A percentile compares a stretch with the other conserved stretches of the same genome.
Conservation (phyloP, 2,797 vertebrate species). For the Danio tinwini region DNA sequence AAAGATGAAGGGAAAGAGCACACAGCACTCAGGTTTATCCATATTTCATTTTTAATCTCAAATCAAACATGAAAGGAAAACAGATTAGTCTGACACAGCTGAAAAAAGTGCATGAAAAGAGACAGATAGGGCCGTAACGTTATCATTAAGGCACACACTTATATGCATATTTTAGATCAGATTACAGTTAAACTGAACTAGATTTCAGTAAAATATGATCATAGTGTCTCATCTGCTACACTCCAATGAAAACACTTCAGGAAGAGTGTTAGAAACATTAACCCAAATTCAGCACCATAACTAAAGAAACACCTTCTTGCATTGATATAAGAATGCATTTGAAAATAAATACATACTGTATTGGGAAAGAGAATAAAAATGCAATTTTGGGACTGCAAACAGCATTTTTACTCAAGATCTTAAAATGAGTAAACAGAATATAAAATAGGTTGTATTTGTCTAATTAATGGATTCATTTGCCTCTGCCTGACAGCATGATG, state of each 20-base stretch:
- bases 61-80: slow-evolving; percentile 37
- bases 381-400: slow-evolving; percentile 21
- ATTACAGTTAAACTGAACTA: slow-evolving; percentile 26
- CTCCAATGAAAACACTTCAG: slow-evolving; percentile 16
- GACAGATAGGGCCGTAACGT: neutral
- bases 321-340: slow-evolving; percentile 42
- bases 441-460: slow-evolving; percentile 5
- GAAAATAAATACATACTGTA: slow-evolving; percentile 55
- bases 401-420: slow-evolving; percentile 34
- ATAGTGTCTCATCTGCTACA: neutral
- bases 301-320: slow-evolving; percentile 29
- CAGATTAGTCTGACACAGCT: slow-evolving; percentile 9
- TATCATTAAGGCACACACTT: slow-evolving; percentile 17
- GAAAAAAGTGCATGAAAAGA: slow-evolving; percentile 19
- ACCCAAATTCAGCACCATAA: slow-evolving; percentile 44
- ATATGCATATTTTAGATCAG: slow-evolving; percentile 17
- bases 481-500: slow-evolving; percentile 88
- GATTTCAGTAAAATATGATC: slow-evolving; percentile 30
- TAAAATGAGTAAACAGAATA: slow-evolving; percentile 29
- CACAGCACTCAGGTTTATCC: slow-evolving; percentile 17
- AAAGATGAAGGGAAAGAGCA: slow-evolving; percentile 11
- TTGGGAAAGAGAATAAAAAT: slow-evolving; percentile 25
- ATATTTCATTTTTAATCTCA: slow-evolving; percentile 31
- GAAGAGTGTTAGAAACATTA: slow-evolving; percentile 26
- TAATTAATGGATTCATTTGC: slow-evolving; percentile 56